phyloP scores from a whole-genome alignment of 2,113 vertebrate species.

The Gymnobelideus leadbeateri region DNA sequence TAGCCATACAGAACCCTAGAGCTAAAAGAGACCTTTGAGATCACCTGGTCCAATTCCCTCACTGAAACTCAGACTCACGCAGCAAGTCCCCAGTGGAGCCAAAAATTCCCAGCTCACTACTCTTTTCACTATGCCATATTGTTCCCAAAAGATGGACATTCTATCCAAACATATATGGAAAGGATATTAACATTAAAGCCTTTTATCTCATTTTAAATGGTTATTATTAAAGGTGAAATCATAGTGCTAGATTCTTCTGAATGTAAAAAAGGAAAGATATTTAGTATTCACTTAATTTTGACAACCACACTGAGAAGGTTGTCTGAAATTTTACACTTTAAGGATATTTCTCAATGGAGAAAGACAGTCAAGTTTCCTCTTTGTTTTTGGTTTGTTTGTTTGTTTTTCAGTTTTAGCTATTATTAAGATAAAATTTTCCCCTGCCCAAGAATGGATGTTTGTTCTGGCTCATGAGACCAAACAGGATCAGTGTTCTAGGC shows the following conservation, averaged over 20 bases:
- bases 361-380: background rate
- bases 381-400: background rate
- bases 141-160: background rate
- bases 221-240: background rate
- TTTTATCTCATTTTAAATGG: background rate
- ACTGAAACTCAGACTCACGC: too few relatives aligned
- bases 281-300: background rate
- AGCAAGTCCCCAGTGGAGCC: too few relatives aligned
- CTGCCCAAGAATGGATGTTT: background rate
- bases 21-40: too few relatives aligned
- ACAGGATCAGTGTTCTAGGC: background rate
- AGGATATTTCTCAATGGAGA: background rate
- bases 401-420: background rate
- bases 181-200: background rate
- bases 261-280: too few relatives aligned
- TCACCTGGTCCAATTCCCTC: too few relatives aligned
- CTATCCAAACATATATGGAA: background rate
- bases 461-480: background rate
- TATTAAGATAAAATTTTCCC: background rate
- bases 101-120: too few relatives aligned
- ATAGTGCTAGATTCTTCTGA: background rate
- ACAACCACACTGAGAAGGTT: background rate
- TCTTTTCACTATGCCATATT: background rate
- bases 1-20: background rate
- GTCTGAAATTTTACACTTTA: background rate